Evolutionary conservation across 1,140 invertebrate genomes (phyloP).

Genomic region (Macrotrachela quadricornifera): DNA sequence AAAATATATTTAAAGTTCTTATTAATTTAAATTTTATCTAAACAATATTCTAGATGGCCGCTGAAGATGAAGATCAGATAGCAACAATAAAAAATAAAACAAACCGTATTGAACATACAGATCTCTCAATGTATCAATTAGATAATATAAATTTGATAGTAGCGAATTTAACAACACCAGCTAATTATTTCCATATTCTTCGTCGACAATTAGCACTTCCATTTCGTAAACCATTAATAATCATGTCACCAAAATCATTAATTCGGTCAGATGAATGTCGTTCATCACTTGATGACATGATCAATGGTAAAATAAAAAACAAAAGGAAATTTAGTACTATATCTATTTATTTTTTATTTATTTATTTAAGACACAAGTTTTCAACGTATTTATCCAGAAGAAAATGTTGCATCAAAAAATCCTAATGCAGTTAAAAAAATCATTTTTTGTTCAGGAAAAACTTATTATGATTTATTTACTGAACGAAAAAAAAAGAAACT

Average conservation of each 20-base stretch:
- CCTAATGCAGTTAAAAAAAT: constrained; percentile 54
- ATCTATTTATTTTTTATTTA: too few species aligned
- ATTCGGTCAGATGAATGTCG: constrained; percentile 78
- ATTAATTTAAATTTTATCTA: too few species aligned
- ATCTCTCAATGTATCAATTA: constrained; percentile 60
- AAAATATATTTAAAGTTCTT: constrained; percentile 32
- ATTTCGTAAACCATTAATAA: constrained; percentile 74
- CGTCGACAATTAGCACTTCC: constrained; percentile 80
- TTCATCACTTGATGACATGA: constrained; percentile 62
- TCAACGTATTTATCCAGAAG: constrained; percentile 1
- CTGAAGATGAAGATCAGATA: constrained; percentile 1
- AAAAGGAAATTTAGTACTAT: too few species aligned
- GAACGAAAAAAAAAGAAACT: constrained; percentile 53
- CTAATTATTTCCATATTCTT: constrained; percentile 85
- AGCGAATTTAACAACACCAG: constrained; percentile 87
- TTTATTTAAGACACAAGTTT: neutral
- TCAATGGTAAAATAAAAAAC: too few species aligned
- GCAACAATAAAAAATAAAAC: neutral
- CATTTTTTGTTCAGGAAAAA: constrained; percentile 70
- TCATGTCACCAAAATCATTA: constrained; percentile 91
- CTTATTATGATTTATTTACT: constrained; percentile 84
- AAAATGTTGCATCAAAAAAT: constrained; percentile 45
- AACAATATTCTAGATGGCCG: neutral
- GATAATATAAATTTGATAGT: constrained; percentile 73
- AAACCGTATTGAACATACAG: neutral